These are phyloP conservation scores for Mimumesa dahlbomi DNA, from an alignment of 2,888 invertebrate genomes.

Conservation along the genomic window DNA sequence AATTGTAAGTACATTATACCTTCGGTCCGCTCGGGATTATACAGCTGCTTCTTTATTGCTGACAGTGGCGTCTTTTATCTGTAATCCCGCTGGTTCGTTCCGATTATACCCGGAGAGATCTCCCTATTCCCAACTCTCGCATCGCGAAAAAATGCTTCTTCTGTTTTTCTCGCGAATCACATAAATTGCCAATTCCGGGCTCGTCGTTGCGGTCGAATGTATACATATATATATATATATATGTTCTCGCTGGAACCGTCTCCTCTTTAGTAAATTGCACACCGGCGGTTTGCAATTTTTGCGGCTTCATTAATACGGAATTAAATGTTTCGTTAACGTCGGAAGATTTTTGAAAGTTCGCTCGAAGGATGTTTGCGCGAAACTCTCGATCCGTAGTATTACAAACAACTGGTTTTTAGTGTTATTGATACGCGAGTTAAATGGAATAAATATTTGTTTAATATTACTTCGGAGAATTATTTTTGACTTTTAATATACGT, in stretches of 20 bases:
- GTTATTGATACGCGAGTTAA: too few species aligned
- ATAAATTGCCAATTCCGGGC: conserved; percentile 39
- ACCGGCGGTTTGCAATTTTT: neutral
- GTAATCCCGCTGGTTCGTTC: conserved; percentile 44
- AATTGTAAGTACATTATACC: conserved; percentile 69
- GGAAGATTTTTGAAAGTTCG: too few species aligned
- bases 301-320: too few species aligned
- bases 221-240: too few species aligned
- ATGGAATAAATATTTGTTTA: too few species aligned
- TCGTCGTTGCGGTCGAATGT: conserved; percentile 1
- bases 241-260: neutral
- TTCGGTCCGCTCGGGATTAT: conserved; percentile 61
- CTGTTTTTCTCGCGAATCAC: conserved; percentile 27
- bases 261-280: neutral
- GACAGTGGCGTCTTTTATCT: conserved; percentile 62
- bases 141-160: conserved; percentile 36
- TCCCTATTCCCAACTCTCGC: neutral
- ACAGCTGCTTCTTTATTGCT: conserved; percentile 68
- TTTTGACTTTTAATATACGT: too few species aligned
- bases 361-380: too few species aligned
- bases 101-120: conserved; percentile 49
- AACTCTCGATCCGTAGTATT: too few species aligned
- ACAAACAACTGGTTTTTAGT: too few species aligned
- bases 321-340: too few species aligned
- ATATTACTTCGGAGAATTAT: too few species aligned